phyloP scores from a whole-genome alignment of 2,797 vertebrate species.

The Chaenodraco wilsoni region DNA sequence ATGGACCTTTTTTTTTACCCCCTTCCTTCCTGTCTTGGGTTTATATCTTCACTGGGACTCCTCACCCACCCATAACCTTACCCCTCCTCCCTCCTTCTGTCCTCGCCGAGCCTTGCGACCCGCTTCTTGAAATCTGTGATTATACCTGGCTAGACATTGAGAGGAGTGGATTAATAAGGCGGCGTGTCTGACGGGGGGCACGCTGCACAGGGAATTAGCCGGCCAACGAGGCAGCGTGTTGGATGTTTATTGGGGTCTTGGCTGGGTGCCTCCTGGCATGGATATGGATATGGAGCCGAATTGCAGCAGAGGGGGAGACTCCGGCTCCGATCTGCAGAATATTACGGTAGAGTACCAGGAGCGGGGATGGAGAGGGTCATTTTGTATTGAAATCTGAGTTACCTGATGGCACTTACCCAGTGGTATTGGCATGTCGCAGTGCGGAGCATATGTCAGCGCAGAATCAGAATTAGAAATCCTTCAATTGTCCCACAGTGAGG shows the following conservation, averaged over 20 bases:
- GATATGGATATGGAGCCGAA: conserved; percentile 45
- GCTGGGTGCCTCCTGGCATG: conserved; percentile 33
- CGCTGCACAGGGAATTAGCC: conserved; percentile 14
- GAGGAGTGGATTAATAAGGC: conserved; percentile 72
- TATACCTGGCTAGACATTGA: conserved; percentile 78
- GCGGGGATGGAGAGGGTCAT: not conserved
- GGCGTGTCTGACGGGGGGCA: conserved; percentile 16
- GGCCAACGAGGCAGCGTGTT: not conserved
- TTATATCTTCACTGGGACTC: conserved; percentile 58
- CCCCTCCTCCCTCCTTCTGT: conserved; percentile 29
- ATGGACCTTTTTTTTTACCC: conserved; percentile 29
- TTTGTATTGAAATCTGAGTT: not conserved
- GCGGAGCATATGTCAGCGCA: not conserved
- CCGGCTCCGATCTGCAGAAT: conserved; percentile 37
- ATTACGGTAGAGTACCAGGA: conserved; percentile 54
- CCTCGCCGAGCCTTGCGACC: conserved; percentile 24
- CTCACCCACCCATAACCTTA: conserved; percentile 50
- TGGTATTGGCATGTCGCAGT: not conserved
- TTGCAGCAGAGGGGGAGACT: conserved; percentile 29
- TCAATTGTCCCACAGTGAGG: no score
- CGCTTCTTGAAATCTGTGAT: conserved; percentile 57
- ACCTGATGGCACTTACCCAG: not conserved
- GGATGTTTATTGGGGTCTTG: conserved; percentile 40
- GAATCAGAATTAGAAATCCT: not conserved
- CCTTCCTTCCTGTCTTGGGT: conserved; percentile 55